phyloP scores from a whole-genome alignment of 2,888 invertebrate genomes.

The Temnothorax ravouxi region DNA sequence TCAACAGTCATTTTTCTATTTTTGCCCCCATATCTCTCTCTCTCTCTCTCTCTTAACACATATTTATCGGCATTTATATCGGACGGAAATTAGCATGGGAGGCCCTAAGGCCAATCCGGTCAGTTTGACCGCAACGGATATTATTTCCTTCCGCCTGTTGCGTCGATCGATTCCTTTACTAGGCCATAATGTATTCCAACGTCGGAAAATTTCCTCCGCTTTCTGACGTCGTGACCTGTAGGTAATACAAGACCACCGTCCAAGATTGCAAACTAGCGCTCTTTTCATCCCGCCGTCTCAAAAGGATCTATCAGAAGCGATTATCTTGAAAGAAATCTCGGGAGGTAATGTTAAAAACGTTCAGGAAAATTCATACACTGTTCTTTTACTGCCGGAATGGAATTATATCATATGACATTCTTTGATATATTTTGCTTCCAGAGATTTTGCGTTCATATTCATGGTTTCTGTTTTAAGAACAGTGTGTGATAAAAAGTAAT shows the following conservation, averaged over 20 bases:
- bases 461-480: not conserved
- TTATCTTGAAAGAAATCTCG: conserved; percentile 18
- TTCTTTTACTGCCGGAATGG: not conserved
- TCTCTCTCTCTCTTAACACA: not conserved
- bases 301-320: conserved; percentile 9
- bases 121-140: conserved; percentile 58
- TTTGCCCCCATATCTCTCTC: not conserved
- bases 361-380: not conserved
- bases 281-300: not conserved
- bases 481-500: not conserved
- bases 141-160: conserved; percentile 73
- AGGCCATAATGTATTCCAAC: conserved; percentile 52
- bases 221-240: conserved; percentile 59
- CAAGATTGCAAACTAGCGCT: conserved; percentile 32
- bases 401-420: not conserved
- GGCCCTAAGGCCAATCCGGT: conserved; percentile 52
- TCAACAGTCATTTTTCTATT: not conserved
- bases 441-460: not conserved
- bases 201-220: conserved; percentile 52
- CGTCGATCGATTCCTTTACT: conserved; percentile 60
- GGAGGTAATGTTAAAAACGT: not conserved
- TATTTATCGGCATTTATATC: conserved; percentile 32
- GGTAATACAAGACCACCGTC: conserved; percentile 53
- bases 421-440: conserved; percentile 3
- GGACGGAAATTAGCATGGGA: conserved; percentile 41